phyloP scores from a whole-genome alignment of 2,797 vertebrate genomes.

The Argya squamiceps region DNA sequence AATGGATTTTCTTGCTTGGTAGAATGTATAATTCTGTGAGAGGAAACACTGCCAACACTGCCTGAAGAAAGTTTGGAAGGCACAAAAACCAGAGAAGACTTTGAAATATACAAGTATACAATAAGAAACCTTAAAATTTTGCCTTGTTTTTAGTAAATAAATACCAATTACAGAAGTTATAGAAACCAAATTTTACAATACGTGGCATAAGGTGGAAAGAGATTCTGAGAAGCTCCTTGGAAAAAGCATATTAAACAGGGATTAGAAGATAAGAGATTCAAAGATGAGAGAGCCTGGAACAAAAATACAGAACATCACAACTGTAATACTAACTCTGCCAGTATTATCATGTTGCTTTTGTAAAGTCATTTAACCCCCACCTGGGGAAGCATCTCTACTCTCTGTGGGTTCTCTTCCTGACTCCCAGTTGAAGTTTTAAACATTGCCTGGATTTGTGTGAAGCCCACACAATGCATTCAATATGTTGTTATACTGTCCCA shows the following conservation, averaged over 20 bases:
- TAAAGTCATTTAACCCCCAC: not conserved
- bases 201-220: not conserved
- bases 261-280: not conserved
- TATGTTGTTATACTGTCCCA: not conserved
- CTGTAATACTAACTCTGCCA: not conserved
- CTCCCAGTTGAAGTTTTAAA: not conserved
- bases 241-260: not conserved
- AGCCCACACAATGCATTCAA: not conserved
- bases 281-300: not conserved
- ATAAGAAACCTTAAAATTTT: not conserved
- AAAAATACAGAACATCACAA: not conserved
- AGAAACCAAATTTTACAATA: not conserved
- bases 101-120: not conserved
- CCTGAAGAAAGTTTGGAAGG: not conserved
- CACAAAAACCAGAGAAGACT: not conserved
- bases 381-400: not conserved
- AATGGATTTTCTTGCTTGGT: not conserved
- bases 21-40: too few relatives aligned
- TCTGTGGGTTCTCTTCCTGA: not conserved
- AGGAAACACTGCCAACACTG: not conserved
- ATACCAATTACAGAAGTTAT: not conserved
- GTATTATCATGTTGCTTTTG: accelerated
- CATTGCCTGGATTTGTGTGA: not conserved
- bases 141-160: not conserved
- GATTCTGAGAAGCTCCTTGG: not conserved